Percentiles rank a stretch among this genome's conserved stretches.
Conservation (phyloP, 2,113 vertebrate species). For the Camarhynchus parvulus region DNA sequence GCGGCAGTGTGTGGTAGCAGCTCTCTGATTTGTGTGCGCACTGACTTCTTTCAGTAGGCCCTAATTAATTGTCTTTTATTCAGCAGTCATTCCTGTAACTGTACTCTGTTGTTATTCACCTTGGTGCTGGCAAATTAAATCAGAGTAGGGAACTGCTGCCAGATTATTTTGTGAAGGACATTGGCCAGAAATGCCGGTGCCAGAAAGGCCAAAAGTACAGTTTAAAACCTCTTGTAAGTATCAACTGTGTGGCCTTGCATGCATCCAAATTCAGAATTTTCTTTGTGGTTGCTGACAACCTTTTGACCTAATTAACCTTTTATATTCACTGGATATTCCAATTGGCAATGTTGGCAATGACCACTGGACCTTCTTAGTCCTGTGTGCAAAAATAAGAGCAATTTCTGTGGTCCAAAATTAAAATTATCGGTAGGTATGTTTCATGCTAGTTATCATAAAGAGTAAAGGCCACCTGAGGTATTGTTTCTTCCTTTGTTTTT, state of each 20-base stretch:
- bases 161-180: background rate
- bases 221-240: background rate
- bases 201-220: background rate
- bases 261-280: background rate
- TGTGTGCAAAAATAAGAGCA: background rate
- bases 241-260: background rate
- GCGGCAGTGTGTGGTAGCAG: background rate
- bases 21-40: background rate
- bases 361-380: rapidly evolving
- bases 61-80: background rate
- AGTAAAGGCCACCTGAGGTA: background rate
- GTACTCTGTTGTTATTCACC: background rate
- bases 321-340: background rate
- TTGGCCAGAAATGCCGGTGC: background rate
- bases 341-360: background rate
- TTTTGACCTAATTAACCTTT: background rate
- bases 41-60: background rate
- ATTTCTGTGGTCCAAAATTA: background rate
- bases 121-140: background rate
- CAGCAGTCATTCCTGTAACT: background rate
- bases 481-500: conserved; percentile 35
- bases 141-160: background rate
- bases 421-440: background rate
- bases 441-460: background rate
- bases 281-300: background rate